Percentiles rank a stretch among this genome's conserved stretches.
Conservation (phyloP, 2,888 invertebrate genomes). For the Tanaodytes sp. region DNA sequence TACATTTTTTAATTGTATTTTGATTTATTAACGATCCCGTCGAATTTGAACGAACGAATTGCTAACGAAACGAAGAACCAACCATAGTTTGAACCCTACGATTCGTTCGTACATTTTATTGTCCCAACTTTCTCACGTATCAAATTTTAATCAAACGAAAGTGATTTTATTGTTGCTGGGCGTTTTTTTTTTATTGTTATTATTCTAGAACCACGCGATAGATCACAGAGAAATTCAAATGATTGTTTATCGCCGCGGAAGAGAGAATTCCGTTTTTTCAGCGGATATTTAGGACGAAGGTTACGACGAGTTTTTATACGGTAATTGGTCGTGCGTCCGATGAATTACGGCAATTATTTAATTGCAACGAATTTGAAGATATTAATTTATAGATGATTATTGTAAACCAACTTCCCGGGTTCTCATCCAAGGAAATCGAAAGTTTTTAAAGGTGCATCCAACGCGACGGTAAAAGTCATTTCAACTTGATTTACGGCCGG, state of each 20-base stretch:
- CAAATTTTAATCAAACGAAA: too few species aligned
- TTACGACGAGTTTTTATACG: slow-evolving; percentile 20
- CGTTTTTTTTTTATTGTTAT: too few species aligned
- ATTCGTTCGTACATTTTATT: too few species aligned
- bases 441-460: not conserved
- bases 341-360: slow-evolving; percentile 22
- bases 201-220: not conserved
- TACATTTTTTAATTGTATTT: too few species aligned
- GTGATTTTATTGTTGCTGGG: too few species aligned
- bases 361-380: slow-evolving; percentile 16
- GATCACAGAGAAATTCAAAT: slow-evolving; percentile 14
- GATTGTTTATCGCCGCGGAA: slow-evolving; percentile 28
- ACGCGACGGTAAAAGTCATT: slow-evolving; percentile 23
- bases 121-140: too few species aligned
- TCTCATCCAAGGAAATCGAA: slow-evolving; percentile 6
- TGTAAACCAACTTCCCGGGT: not conserved
- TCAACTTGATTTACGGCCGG: slow-evolving; percentile 28
- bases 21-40: too few species aligned
- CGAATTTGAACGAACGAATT: too few species aligned
- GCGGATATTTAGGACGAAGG: not conserved
- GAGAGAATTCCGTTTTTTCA: slow-evolving; percentile 17
- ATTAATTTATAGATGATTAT: slow-evolving; percentile 32
- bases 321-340: slow-evolving; percentile 12
- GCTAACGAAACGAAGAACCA: too few species aligned
- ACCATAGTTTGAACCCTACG: too few species aligned